Base-by-base conservation (phyloP, 2,797 vertebrate genomes). In the Eleutherodactylus coqui region DNA sequence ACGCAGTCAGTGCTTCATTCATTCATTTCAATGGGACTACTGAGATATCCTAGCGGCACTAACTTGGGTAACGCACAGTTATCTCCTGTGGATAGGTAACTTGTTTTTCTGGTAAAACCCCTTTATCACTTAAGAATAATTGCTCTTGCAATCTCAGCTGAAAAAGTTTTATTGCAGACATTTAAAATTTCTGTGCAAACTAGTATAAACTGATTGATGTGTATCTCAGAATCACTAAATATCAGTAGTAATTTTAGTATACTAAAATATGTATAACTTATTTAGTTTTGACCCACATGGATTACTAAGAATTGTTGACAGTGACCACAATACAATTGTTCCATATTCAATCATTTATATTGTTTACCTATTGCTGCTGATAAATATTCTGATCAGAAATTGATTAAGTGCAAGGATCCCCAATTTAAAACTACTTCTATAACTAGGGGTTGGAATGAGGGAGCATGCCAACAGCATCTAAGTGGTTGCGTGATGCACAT, bases 231-330 rank as follows among this genome's bases (percentile, higher is more conserved):
- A 69, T 69, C 64, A 69, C 21, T 69, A 69, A 69, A 36, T 69
- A 36, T 34, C 38, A 38, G 32, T 69, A 21, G 32, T 69, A 34
- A 32, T 69, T 34, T n/a, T n/a, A n/a, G n/a, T n/a, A n/a, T n/a
- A n/a, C 19, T 69, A 34, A 69, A 69, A 69, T 69, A 69, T 69
- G 64, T 69, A 69, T 69, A 69, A 14, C 13, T 69, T 69, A 69
- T 38, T 69, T 24, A 69, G 64, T 8, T 17, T 21, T 69, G 34
- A 69, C 64, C 64, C 64, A 17, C 32, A 69, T 69, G 64, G 14
- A 7, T 67, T 9, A 6, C 16, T 0, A 16, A 67, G 62, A 19
- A 67, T 69, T 69, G 64, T 69, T 69, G 64, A 69, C 34, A 38
- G 34, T 32, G 19, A 19, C 64, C 32, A 69, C 64, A 38, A 6